Percentiles rank a stretch among this genome's conserved stretches.
Conservation (phyloP, 2,888 invertebrate genomes). For the Pardosa pseudoannulata region DNA sequence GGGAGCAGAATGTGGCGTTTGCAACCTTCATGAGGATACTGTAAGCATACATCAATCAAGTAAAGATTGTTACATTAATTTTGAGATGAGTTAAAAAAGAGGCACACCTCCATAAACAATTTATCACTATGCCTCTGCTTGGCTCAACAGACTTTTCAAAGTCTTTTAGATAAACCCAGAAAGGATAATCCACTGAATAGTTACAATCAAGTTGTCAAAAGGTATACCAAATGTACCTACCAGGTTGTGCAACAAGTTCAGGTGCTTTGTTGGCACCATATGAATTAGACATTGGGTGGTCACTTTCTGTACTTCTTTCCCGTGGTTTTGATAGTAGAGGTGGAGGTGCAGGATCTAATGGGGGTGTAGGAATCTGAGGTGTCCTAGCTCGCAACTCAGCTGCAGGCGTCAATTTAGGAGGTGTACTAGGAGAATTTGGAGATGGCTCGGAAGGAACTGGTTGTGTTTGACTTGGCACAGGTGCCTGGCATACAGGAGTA, state of each 20-base stretch:
- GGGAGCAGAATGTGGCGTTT: no score
- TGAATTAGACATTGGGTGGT: constrained; percentile 37
- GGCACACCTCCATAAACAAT: no score
- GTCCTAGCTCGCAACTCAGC: constrained; percentile 64
- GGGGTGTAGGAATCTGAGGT: constrained; percentile 69
- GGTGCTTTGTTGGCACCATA: constrained; percentile 59
- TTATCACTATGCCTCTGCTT: no score
- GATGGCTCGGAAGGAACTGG: constrained; percentile 71
- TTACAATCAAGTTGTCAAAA: neutral
- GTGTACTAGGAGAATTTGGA: constrained; percentile 67
- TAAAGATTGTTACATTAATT: no score
- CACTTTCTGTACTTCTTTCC: constrained; percentile 52
- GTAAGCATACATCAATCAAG: no score
- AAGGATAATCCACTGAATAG: no score
- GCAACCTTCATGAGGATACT: no score
- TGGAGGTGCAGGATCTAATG: constrained; percentile 46
- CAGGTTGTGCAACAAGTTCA: constrained; percentile 62
- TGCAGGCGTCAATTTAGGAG: constrained; percentile 68
- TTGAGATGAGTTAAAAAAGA: no score
- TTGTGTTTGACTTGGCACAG: constrained; percentile 65
- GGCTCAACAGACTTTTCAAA: no score
- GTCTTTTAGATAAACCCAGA: no score
- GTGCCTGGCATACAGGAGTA: constrained; percentile 61
- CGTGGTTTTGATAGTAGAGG: constrained; percentile 59
- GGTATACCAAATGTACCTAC: constrained; percentile 11